Conservation (phyloP, 1,140 invertebrate genomes). For the Drosophila busckii region DNA sequence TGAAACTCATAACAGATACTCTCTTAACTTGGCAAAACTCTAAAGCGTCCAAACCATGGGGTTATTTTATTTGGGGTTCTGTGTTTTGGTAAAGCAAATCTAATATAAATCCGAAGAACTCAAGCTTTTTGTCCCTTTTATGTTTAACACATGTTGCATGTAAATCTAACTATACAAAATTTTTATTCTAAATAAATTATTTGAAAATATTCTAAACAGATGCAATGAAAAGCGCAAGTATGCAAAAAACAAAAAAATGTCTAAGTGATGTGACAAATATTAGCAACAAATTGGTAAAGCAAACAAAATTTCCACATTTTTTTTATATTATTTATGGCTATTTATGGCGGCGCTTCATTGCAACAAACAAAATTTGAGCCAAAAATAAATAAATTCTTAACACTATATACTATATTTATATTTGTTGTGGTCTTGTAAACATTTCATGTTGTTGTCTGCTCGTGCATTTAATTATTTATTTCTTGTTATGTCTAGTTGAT, state of each 20-base stretch:
- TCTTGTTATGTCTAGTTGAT: too few species aligned
- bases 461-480: slow-evolving; percentile 6
- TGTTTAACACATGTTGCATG: slow-evolving; percentile 39
- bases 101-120: slow-evolving; percentile 5
- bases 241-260: neutral
- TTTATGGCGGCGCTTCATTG: slow-evolving; percentile 56
- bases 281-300: slow-evolving; percentile 10
- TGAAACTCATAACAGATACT: slow-evolving; percentile 28
- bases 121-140: slow-evolving; percentile 14
- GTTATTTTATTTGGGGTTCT: too few species aligned
- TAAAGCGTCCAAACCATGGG: too few species aligned
- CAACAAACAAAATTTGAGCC: slow-evolving; percentile 33
- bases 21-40: too few species aligned
- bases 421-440: neutral
- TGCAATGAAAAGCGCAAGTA: slow-evolving; percentile 35
- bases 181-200: neutral
- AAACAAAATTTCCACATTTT: slow-evolving; percentile 65
- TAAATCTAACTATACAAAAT: slow-evolving; percentile 31
- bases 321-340: slow-evolving; percentile 12
- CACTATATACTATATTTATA: slow-evolving; percentile 5
- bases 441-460: slow-evolving; percentile 4
- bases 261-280: slow-evolving; percentile 7
- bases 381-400: slow-evolving; percentile 17
- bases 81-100: too few species aligned
- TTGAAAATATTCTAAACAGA: neutral